Percentiles rank a stretch among this genome's conserved stretches.
Evolutionary conservation across 2,797 vertebrate genomes (phyloP).

Genomic region (Telmatherina bonti): DNA sequence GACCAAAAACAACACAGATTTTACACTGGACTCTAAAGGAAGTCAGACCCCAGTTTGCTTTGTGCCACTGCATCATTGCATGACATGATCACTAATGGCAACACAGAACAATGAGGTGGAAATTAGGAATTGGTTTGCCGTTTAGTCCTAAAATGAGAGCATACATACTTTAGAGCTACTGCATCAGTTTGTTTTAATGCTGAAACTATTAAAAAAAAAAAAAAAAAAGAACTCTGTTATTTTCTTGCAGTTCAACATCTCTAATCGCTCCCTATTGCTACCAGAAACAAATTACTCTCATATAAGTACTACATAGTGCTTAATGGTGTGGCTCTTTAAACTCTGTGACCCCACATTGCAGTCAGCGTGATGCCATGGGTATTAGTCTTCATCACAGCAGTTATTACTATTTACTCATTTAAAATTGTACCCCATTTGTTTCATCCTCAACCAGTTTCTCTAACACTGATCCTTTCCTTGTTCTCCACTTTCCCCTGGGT

Average conservation of each 20-base stretch:
- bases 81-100: too few relatives aligned
- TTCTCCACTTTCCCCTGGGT: conserved; percentile 22
- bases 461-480: background rate
- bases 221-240: background rate
- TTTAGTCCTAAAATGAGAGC: background rate
- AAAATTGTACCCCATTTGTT: conserved; percentile 32
- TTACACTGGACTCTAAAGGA: background rate
- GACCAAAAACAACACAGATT: background rate
- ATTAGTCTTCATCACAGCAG: conserved; percentile 21
- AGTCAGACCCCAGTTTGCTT: background rate
- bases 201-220: background rate
- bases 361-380: conserved; percentile 8
- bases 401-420: conserved; percentile 18
- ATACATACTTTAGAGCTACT: background rate
- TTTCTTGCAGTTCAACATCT: conserved; percentile 2
- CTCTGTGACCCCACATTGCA: background rate
- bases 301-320: conserved; percentile 2
- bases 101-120: background rate
- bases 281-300: conserved; percentile 9
- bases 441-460: conserved; percentile 20
- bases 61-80: too few relatives aligned
- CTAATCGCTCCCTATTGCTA: background rate
- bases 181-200: background rate
- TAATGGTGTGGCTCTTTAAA: conserved; percentile 21
- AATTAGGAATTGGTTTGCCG: background rate